phyloP scores from a whole-genome alignment of 2,888 invertebrate species.

The Leistus spinibarbis region DNA sequence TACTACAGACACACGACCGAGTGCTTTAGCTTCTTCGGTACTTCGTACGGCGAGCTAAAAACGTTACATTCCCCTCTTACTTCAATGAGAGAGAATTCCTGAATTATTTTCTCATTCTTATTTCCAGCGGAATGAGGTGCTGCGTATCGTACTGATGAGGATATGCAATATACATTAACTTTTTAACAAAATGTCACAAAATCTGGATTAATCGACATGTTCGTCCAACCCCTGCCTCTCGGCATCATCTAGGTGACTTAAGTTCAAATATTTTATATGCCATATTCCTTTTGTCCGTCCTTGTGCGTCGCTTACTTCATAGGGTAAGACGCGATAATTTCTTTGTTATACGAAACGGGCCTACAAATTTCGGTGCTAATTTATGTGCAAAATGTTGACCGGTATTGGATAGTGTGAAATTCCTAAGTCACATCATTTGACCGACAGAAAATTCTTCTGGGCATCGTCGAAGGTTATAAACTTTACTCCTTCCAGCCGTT shows the following conservation, averaged over 20 bases:
- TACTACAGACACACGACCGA: no score
- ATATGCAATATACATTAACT: no score
- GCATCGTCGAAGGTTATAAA: constrained; percentile 4
- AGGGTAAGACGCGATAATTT: neutral
- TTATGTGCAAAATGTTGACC: constrained; percentile 32
- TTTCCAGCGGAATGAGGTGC: no score
- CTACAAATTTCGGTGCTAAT: constrained; percentile 38
- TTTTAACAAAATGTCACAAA: neutral
- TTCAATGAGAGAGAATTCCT: constrained; percentile 1
- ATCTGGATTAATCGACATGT: neutral
- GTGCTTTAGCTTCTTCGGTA: no score
- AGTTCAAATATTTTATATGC: constrained; percentile 18
- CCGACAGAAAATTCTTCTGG: neutral
- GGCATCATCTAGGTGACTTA: neutral
- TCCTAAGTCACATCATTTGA: neutral
- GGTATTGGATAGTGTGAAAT: constrained; percentile 30
- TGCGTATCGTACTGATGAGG: no score
- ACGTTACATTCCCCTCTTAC: neutral
- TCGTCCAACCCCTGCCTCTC: no score
- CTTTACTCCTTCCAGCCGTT: neutral
- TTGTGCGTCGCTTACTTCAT: neutral
- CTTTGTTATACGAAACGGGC: constrained; percentile 21
- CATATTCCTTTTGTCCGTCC: constrained; percentile 4
- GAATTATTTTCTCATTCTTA: neutral
- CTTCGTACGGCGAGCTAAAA: no score